Percentiles rank a stretch among this genome's conserved stretches.
These are phyloP conservation scores for Bradysia coprophila DNA, from an alignment of 1,140 invertebrate species.

Conservation along the genomic window DNA sequence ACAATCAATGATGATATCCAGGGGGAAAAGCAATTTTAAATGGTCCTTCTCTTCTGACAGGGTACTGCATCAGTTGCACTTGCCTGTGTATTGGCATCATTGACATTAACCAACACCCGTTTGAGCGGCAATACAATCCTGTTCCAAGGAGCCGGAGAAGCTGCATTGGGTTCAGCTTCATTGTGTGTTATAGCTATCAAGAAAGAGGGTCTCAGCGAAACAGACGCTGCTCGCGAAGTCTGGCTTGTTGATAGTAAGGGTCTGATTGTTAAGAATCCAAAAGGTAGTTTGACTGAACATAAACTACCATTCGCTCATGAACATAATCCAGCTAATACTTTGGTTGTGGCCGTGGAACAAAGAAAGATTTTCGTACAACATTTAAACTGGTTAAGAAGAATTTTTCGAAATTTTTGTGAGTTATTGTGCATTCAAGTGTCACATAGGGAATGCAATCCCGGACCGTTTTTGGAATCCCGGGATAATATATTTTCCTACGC, in stretches of 20 bases:
- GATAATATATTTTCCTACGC: no score
- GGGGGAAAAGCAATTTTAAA: no score
- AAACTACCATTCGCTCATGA: slow-evolving; percentile 60
- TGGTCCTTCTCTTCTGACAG: not conserved
- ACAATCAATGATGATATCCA: slow-evolving; percentile 96
- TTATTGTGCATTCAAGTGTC: no score
- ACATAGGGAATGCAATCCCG: no score
- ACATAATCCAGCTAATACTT: slow-evolving; percentile 41
- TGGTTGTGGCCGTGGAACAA: slow-evolving; percentile 55
- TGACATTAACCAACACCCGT: slow-evolving; percentile 53
- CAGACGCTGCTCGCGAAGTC: slow-evolving; percentile 51
- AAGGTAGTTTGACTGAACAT: slow-evolving; percentile 53
- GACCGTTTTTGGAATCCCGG: no score
- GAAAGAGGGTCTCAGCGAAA: slow-evolving; percentile 49
- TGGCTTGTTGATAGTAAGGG: slow-evolving; percentile 51
- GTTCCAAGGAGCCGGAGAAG: slow-evolving; percentile 86
- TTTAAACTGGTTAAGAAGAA: no score
- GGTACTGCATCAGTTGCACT: slow-evolving; percentile 81
- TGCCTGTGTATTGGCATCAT: slow-evolving; percentile 70
- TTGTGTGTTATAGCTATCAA: slow-evolving; percentile 77
- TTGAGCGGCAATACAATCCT: slow-evolving; percentile 68
- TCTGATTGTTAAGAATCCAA: slow-evolving; percentile 57
- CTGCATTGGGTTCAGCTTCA: slow-evolving; percentile 71
- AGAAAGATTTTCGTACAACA: no score
- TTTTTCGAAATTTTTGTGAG: no score